phyloP scores from a whole-genome alignment of 64 coral and sea anemone species.

The Porites lutea region DNA sequence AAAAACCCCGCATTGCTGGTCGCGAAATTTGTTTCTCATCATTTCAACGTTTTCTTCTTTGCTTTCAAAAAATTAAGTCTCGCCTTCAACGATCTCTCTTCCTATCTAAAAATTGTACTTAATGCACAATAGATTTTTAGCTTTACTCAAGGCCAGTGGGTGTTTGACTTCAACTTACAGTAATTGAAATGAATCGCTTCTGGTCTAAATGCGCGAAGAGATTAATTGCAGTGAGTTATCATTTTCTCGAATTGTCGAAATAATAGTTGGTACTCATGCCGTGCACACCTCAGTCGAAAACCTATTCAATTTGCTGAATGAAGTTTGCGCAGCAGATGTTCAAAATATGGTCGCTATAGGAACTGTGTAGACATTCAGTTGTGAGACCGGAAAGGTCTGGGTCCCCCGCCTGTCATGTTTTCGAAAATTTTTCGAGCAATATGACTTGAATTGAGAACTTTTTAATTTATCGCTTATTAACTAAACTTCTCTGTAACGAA shows the following conservation, averaged over 20 bases:
- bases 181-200: not conserved
- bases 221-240: not conserved
- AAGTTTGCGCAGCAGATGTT: conserved; percentile 18
- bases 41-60: not conserved
- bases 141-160: not conserved
- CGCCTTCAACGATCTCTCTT: not conserved
- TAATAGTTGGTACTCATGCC: not conserved
- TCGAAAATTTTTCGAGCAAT: not conserved
- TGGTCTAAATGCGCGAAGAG: not conserved
- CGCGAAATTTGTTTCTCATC: not conserved
- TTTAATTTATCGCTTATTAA: not conserved
- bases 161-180: not conserved
- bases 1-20: not conserved
- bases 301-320: not conserved
- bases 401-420: not conserved
- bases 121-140: not conserved
- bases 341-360: not conserved
- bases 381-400: not conserved
- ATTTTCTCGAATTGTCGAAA: not conserved
- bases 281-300: not conserved
- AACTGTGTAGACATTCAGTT: not conserved
- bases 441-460: not conserved
- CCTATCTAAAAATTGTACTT: not conserved
- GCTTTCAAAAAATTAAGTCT: not conserved
- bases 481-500: not conserved